Conservation (phyloP, 2,888 invertebrate genomes). For the Leptothorax acervorum region DNA sequence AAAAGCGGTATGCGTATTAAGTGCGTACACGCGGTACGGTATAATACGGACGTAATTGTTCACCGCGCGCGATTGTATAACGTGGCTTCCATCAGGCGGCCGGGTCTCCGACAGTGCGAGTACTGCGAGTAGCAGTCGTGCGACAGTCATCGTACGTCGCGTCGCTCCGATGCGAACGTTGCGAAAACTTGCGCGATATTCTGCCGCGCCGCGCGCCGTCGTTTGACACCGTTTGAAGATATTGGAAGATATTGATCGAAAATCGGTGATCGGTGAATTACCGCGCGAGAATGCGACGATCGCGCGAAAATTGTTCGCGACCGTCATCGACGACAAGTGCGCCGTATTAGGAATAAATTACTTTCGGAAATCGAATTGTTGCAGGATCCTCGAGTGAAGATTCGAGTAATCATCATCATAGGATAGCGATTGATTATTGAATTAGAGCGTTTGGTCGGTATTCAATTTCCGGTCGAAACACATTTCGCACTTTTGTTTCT, state of each 20-base stretch:
- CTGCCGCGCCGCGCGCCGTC: too few relatives aligned
- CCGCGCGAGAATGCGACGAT: too few relatives aligned
- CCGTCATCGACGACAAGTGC: background rate
- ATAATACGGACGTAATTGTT: constrained; percentile 79
- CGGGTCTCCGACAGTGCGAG: background rate
- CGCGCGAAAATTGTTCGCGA: background rate
- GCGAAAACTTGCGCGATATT: too few relatives aligned
- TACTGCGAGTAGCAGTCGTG: too few relatives aligned
- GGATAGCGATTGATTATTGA: background rate
- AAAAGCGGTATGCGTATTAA: too few relatives aligned
- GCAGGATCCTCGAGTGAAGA: background rate
- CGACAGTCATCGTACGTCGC: constrained; percentile 17
- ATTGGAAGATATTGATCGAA: too few relatives aligned
- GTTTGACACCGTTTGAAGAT: too few relatives aligned
- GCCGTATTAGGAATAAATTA: background rate
- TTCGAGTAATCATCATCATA: background rate
- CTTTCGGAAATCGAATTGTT: background rate
- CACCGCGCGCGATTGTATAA: constrained; percentile 77
- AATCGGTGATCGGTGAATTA: too few relatives aligned
- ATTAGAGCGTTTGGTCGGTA: background rate
- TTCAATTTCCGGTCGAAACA: too few relatives aligned
- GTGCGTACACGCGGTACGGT: constrained; percentile 73
- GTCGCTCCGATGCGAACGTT: too few relatives aligned
- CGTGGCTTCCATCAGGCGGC: constrained; percentile 66
- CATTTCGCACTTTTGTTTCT: background rate